Evolutionary conservation across 2,797 vertebrate species (phyloP).

Genomic region (Rhinichthys osculus): DNA sequence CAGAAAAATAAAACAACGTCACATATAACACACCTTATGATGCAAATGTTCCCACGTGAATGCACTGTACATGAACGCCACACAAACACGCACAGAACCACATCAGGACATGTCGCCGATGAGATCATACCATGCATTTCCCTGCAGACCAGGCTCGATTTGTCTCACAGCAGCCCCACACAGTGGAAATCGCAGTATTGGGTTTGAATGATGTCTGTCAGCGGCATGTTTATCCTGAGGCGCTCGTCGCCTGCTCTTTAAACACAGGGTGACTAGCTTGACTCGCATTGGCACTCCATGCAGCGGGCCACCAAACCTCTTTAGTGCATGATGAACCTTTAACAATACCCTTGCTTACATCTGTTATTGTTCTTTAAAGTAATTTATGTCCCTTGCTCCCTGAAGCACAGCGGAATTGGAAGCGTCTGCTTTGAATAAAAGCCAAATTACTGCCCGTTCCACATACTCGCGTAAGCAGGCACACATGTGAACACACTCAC

Average conservation of each 20-base stretch:
- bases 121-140: conserved; percentile 5
- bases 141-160: conserved; percentile 10
- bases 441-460: conserved; percentile 34
- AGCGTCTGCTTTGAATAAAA: conserved; percentile 52
- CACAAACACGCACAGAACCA: conserved; percentile 5
- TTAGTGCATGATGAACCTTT: conserved; percentile 51
- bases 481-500: background rate
- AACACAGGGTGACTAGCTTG: conserved; percentile 36
- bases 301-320: conserved; percentile 44
- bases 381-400: conserved; percentile 44
- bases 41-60: conserved; percentile 5
- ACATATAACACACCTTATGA: background rate
- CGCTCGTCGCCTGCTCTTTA: conserved; percentile 36
- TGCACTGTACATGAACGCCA: background rate
- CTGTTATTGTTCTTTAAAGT: conserved; percentile 55
- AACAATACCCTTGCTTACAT: conserved; percentile 53
- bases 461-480: conserved; percentile 22
- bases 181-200: conserved; percentile 8
- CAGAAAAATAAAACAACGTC: background rate
- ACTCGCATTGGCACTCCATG: conserved; percentile 16
- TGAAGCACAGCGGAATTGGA: conserved; percentile 48
- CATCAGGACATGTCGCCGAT: background rate
- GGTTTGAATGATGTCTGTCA: conserved; percentile 48
- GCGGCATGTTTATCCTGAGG: conserved; percentile 40
- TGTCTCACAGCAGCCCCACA: conserved; percentile 15